These are phyloP conservation scores for Echiichthys vipera DNA, from an alignment of 2,797 vertebrate genomes.

Conservation along the genomic window DNA sequence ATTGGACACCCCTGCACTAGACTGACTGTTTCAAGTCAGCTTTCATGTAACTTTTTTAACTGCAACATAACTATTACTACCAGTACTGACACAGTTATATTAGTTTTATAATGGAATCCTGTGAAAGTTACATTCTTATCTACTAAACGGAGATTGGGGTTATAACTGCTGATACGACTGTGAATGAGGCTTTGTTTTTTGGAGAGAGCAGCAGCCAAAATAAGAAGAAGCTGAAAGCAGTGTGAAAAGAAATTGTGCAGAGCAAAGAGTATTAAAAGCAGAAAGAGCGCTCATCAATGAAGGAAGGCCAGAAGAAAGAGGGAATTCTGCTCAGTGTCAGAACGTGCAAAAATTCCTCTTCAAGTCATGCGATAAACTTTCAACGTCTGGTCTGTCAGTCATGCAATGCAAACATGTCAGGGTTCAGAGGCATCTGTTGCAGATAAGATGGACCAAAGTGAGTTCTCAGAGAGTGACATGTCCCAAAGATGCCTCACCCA, in stretches of 20 bases:
- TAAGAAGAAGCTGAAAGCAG: conserved; percentile 60
- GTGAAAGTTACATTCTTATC: not conserved
- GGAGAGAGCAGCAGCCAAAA: conserved; percentile 63
- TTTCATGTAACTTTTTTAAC: not conserved
- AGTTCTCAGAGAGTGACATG: conserved; percentile 19
- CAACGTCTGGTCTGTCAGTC: conserved; percentile 65
- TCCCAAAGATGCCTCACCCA: conserved; percentile 44
- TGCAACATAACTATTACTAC: not conserved
- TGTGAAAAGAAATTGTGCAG: conserved; percentile 83
- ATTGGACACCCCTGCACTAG: too few relatives aligned
- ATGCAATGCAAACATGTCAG: conserved; percentile 62
- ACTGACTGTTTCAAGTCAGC: conserved; percentile 1
- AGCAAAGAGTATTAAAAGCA: conserved; percentile 12
- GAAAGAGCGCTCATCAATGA: conserved; percentile 30
- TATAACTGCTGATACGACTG: conserved; percentile 35
- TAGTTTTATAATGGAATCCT: not conserved
- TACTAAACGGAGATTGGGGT: not conserved
- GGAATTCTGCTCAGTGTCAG: conserved; percentile 28
- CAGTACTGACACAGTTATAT: not conserved
- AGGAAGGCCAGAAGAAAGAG: conserved; percentile 81
- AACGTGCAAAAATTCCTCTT: conserved; percentile 59
- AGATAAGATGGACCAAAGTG: conserved; percentile 17
- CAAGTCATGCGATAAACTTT: conserved; percentile 67
- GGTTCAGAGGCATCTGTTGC: conserved; percentile 48
- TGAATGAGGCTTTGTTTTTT: conserved; percentile 63